These are phyloP conservation scores for Pica pica DNA, from an alignment of 2,113 vertebrate species.

Conservation along the genomic window DNA sequence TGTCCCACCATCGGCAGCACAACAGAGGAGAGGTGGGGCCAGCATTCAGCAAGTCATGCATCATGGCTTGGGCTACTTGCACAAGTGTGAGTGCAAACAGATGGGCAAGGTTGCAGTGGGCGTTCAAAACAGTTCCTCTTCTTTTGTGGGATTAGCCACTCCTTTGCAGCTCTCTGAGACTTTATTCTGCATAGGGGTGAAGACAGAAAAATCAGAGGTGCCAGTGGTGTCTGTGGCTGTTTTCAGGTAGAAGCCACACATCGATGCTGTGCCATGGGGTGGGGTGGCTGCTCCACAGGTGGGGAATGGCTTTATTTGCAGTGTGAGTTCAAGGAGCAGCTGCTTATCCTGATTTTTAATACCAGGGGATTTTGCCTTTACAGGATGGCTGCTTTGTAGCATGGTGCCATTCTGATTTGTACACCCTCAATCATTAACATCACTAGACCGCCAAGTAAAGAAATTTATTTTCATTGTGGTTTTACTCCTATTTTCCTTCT, in stretches of 20 bases:
- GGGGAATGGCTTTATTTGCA: background rate
- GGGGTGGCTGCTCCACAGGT: background rate
- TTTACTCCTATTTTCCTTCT: background rate
- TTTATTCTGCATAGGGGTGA: background rate
- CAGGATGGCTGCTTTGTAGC: background rate
- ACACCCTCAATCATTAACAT: background rate
- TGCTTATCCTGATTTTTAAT: background rate
- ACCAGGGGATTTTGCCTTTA: background rate
- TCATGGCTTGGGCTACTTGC: background rate
- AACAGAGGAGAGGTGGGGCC: background rate
- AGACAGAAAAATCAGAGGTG: background rate
- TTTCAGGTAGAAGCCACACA: background rate
- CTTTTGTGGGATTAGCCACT: background rate
- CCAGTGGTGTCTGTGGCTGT: background rate
- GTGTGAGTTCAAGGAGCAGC: background rate
- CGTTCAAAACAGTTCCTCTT: background rate
- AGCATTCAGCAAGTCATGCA: background rate
- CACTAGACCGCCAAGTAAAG: background rate
- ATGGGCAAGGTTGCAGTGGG: background rate
- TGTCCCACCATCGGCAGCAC: background rate
- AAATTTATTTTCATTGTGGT: background rate
- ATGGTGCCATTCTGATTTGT: background rate
- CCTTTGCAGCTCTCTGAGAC: background rate
- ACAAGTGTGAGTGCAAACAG: background rate
- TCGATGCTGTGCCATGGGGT: accelerated